Base-by-base conservation (phyloP, 2,113 vertebrate species). In the Lophius piscatorius region DNA sequence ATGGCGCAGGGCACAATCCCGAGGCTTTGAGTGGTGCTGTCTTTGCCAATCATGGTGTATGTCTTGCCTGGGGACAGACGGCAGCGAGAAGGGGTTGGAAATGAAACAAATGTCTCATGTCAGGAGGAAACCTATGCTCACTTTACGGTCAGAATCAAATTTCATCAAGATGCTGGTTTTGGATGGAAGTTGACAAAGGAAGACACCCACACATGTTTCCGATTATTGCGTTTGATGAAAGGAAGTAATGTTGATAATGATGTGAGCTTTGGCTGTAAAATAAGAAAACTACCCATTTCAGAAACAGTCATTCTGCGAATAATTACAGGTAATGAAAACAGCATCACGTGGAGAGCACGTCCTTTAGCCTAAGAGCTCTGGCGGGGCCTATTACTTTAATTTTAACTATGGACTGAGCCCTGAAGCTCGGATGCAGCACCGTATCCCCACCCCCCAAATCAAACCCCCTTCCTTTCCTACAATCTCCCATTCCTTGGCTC, bases 1-100 rank as follows among this genome's bases (percentile, higher is more conserved):
- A 99, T 98, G 80, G 97, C 95, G 61, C 97, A 99, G 63, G 97
- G 97, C 61, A 94, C 90, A 40, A 98, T 88, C 64, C 97, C 97
- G 35, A 99, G 90, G 78, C 90, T 95, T 89, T 96, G 97, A 1
- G 94, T 93, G 5, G 95, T 94, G 87, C 88, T 90, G 90, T 98
- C 97, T 83, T 90, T 93, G 63, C 97, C 97, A 11, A 99, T 95
- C 95, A 99, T 98, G 45, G 96, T 99, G 81, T 93, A 95, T 2
- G 95, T 96, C 88, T 97, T 98, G 65, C 97, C 97, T 99, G 87
- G 14, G 80, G 22, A 42, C 34, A 33, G 57, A 41, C 54, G 38
- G 58, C 35, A 64, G 42, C 31, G 8, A 67, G 22, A 73, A 18
- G 18, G 20, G 68, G 26, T 20, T 14, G 3, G 20, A 24, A 36